Conservation (phyloP, 1,140 invertebrate genomes). For the Marisa cornuarietis region DNA sequence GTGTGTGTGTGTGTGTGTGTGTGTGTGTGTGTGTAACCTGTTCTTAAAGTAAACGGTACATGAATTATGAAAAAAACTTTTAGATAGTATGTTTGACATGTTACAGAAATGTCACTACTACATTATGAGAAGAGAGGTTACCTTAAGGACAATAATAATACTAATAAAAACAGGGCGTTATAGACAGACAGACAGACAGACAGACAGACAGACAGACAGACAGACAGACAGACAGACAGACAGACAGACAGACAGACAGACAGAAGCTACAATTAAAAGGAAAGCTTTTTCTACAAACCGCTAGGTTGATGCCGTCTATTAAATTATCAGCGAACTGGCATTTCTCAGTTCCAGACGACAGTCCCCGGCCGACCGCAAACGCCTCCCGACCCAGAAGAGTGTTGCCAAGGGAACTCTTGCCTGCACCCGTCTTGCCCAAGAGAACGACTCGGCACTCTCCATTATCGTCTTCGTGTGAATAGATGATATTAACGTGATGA, state of each 20-base stretch:
- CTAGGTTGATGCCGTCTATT: background rate
- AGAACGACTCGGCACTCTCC: background rate
- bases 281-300: background rate
- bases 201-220: rapidly evolving
- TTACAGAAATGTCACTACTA: too few relatives aligned
- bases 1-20: too few relatives aligned
- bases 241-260: background rate
- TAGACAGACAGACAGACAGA: too few relatives aligned
- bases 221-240: background rate
- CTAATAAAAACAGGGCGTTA: too few relatives aligned
- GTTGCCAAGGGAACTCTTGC: conserved; percentile 9
- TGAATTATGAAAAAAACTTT: too few relatives aligned
- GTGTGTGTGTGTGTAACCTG: too few relatives aligned
- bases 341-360: background rate
- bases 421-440: conserved; percentile 3
- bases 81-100: too few relatives aligned
- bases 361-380: background rate
- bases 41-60: too few relatives aligned
- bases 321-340: background rate
- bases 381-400: background rate
- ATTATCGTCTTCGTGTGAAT: too few relatives aligned
- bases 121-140: too few relatives aligned
- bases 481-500: too few relatives aligned
- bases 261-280: background rate
- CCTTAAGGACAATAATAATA: too few relatives aligned